A percentile compares a stretch with the other conserved stretches of the same genome.
These are phyloP conservation scores for Tanytarsus gracilentus DNA, from an alignment of 2,888 invertebrate genomes.

Conservation along the genomic window DNA sequence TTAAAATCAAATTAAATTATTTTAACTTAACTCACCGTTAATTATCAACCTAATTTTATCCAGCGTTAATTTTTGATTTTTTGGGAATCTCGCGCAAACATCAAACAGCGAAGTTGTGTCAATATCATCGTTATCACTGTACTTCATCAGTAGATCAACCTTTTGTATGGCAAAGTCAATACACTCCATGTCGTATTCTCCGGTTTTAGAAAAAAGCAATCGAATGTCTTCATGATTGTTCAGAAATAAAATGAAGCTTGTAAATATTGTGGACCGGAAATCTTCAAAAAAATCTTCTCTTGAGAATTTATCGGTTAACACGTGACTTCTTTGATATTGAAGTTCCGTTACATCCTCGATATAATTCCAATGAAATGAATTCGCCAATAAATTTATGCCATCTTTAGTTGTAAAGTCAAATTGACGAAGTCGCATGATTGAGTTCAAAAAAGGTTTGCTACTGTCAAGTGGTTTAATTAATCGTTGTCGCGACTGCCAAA, in stretches of 20 bases:
- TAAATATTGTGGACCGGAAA: slow-evolving; percentile 63
- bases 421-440: not conserved
- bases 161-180: slow-evolving; percentile 62
- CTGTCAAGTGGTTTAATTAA: not conserved
- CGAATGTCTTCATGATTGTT: slow-evolving; percentile 41
- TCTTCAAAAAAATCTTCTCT: slow-evolving; percentile 49
- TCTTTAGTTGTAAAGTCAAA: slow-evolving; percentile 41
- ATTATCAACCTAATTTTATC: slow-evolving; percentile 33
- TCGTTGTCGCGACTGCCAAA: slow-evolving; percentile 48
- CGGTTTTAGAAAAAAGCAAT: slow-evolving; percentile 44
- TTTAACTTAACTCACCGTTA: slow-evolving; percentile 35
- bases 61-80: slow-evolving; percentile 48
- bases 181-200: slow-evolving; percentile 48
- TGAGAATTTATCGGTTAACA: slow-evolving; percentile 48
- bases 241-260: slow-evolving; percentile 57
- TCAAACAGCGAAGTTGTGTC: slow-evolving; percentile 44
- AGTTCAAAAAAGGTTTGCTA: not conserved
- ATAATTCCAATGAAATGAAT: slow-evolving; percentile 38
- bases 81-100: slow-evolving; percentile 53
- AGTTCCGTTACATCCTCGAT: slow-evolving; percentile 42
- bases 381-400: slow-evolving; percentile 40
- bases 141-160: slow-evolving; percentile 55
- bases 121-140: slow-evolving; percentile 56
- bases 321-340: slow-evolving; percentile 59
- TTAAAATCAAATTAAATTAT: no score